Base-by-base conservation (phyloP, 2,888 invertebrate genomes). In the Apeira syringaria region DNA sequence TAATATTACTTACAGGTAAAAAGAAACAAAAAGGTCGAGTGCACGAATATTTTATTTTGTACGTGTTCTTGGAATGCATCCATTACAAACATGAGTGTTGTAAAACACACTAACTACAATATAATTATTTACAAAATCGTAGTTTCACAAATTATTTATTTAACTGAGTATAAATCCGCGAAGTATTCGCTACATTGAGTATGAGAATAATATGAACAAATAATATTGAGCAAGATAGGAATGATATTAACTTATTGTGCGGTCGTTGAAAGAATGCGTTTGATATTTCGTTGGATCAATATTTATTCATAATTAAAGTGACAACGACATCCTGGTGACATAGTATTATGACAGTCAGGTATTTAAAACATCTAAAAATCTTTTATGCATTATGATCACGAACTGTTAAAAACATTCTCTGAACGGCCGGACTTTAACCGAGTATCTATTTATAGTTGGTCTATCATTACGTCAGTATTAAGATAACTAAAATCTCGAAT, bases 31-130 rank as follows among this genome's bases (percentile, higher is more conserved):
- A 55, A 52, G 24, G 34, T 80, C 82, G 80, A 86, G 86, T 87
- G 87, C 86, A 80, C 77, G 68, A 78, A 78, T 76, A 82, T 68
- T 87, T 86, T 86, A 86, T 85, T 87, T 85, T 86, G 83, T 84
- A 86, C 79, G 80, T 76, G 69, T 75, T 67, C 72, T 39, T 80
- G 80, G 74, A 82, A 80, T 80, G 73, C 63, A 73, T 76, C 70
- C 65, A 67, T 72, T 73, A 79, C 78, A 81, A 74, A 75, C 71
- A 74, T 70, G 68, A 68, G 51, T 68, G 70, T 57, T 70, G 46
- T 65, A 70, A 69, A 79, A 75, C 68, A 67, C 65, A 55, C 73
- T 73, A 74, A 58, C 63, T 77, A 75, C 47, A 65, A 59, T 69
- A 66, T 64, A 57, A 35, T 25, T 74, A 76, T 77, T 66, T 77